Base-by-base conservation (phyloP, 2,797 vertebrate genomes). In the Sebastes wilsoni region DNA sequence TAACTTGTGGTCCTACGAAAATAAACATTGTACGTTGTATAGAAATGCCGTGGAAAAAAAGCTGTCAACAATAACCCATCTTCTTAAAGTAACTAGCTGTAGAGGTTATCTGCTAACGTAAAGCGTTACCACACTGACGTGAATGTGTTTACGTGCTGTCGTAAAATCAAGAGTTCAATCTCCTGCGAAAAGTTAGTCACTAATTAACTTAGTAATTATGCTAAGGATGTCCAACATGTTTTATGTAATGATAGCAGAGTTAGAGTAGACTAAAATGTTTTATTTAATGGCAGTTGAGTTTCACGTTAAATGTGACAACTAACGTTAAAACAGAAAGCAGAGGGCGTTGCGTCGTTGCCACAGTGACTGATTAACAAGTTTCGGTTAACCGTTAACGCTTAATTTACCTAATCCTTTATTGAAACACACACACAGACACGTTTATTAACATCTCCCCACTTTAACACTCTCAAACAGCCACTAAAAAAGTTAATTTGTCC, bases 381-480 rank as follows among this genome's bases (percentile, higher is more conserved):
- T 22, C 5, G 12, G 54, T 20, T 42, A 60, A 23, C 3, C 16
- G 27, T 23, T 28, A 46, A 59, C 61, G 34, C 13, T 6, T 25
- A 30, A 46, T 46, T 46, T 46, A 46, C 6, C 0, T 20, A n/a
- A n/a, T 28, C 9, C 2, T 36, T 28, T 18, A 3, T 28, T 8
- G 8, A 64, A 8, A 22, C 8, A 28, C 18, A 23, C 1, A 5
- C 3, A 22, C 4, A 28, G 2, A 23, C 1, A 5, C 2, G 8
- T 46, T 46, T 38, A 70, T 32, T 56, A 12, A 1, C 11, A 16
- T 2, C 2, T 28, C 10, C 2, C 2, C 5, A 11, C 18, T 1
- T 9, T 1, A 25, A 20, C 22, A 3, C 20, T 0, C 1, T 4
- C 6, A 46, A 55, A 42, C 4, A 20, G 0, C 4, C 4, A 25